These are phyloP conservation scores for Leptinotarsa texana DNA, from an alignment of 1,140 invertebrate genomes.

Conservation along the genomic window DNA sequence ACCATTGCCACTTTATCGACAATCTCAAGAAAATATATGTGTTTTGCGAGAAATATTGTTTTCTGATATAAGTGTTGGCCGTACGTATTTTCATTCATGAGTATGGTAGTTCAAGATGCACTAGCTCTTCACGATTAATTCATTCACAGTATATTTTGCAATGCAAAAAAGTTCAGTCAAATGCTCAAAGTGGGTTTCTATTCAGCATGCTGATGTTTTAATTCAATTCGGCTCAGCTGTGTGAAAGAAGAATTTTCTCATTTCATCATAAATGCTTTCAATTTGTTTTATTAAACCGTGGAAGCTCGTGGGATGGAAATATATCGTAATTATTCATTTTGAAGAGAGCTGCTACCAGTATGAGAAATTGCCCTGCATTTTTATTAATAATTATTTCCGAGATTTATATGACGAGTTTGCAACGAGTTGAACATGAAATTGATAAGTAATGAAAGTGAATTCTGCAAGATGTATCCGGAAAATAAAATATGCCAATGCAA, in stretches of 20 bases:
- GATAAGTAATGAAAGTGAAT: no score
- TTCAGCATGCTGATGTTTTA: constrained; percentile 16
- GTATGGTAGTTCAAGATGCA: no score
- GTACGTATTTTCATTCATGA: no score
- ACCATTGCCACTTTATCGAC: no score
- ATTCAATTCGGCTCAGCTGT: constrained; percentile 24
- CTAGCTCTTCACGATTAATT: not conserved
- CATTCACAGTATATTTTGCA: not conserved
- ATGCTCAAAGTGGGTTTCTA: not conserved
- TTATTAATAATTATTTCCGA: constrained; percentile 8
- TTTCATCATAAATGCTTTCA: constrained; percentile 15
- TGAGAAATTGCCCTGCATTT: not conserved
- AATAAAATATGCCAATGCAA: no score
- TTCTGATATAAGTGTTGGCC: no score
- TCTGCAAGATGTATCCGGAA: no score
- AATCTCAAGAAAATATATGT: no score
- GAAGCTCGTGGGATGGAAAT: constrained; percentile 7
- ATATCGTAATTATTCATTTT: constrained; percentile 25
- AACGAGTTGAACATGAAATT: no score
- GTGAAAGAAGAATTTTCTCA: constrained; percentile 7
- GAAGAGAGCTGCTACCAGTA: constrained; percentile 2
- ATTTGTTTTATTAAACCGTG: constrained; percentile 18
- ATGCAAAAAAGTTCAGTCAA: constrained; percentile 10
- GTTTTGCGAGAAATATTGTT: no score
- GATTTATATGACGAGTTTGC: not conserved